These are phyloP conservation scores for Procavia capensis DNA, from an alignment of 2,113 vertebrate species.

Conservation along the genomic window DNA sequence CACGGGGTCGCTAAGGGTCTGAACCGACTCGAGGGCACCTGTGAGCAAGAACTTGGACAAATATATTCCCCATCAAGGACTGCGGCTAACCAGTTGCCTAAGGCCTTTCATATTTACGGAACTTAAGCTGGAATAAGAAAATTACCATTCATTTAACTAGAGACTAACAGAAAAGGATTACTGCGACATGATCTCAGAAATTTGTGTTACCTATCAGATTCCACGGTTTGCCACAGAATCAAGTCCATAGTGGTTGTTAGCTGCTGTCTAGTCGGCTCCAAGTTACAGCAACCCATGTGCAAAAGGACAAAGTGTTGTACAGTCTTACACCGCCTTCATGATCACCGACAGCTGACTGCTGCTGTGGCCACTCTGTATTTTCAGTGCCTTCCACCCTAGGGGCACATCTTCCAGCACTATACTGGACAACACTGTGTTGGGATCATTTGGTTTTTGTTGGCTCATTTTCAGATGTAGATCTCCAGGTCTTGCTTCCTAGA, in stretches of 20 bases:
- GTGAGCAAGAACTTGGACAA: neutral
- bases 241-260: neutral
- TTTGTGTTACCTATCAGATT: neutral
- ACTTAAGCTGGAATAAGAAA: neutral
- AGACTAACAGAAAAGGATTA: neutral
- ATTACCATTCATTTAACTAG: neutral
- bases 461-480: neutral
- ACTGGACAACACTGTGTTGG: neutral
- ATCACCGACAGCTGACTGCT: neutral
- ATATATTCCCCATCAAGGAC: neutral
- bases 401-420: neutral
- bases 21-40: too few relatives aligned
- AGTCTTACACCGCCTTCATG: neutral
- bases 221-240: neutral
- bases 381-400: neutral
- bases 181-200: constrained; percentile 12
- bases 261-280: neutral
- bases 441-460: neutral
- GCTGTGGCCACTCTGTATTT: neutral
- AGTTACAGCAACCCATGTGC: neutral
- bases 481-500: neutral
- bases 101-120: neutral
- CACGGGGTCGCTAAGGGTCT: too few relatives aligned
- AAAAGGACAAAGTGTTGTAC: neutral
- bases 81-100: neutral